Evolutionary conservation across 1,140 invertebrate species (phyloP), one percentile per base, ranked within the genome.

Genomic region (Calephelis virginiensis): DNA sequence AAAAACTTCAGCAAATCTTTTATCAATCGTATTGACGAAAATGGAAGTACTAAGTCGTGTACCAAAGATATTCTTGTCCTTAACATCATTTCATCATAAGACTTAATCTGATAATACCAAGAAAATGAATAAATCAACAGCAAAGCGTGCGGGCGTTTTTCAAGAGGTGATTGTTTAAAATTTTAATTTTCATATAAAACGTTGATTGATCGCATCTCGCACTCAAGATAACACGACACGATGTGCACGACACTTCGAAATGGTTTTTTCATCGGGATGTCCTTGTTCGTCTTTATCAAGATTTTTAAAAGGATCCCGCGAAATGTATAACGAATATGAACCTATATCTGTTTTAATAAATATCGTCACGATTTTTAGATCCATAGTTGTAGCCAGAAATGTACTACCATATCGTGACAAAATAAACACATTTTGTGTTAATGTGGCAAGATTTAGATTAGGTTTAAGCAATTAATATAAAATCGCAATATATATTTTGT

Each of bases 171-270:
- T 56, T 56, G 50, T 56, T 56, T 56, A 56, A 56, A 56, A 56
- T 56, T 56, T 56, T 56, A 56, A 56, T 56, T 56, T 56, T 56
- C 50, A 56, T 56, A 56, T 56, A 56, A 56, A 56, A 56, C 50
- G 50, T 56, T 56, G 50, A 56, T 56, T 56, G 50, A 56, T 56
- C 50, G 50, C 50, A 28, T 17, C 50, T 28, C 50, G 50, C 9
- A 56, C 28, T 37, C 50, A 28, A 56, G 50, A 56, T 56, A 56
- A 56, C 50, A 14, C 50, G 11, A 56, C 50, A 56, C 50, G 50
- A 56, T 56, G 50, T 28, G 17, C 11, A 9, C 50, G 50, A 56
- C 50, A 56, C 50, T 28, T 56, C 50, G 10, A 56, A 17, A 56
- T 56, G 28, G 17, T 56, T 56, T 53, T 56, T 56, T 56, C 17